Percentiles rank a stretch among this genome's conserved stretches.
These are phyloP conservation scores for Andrena marginata DNA, from an alignment of 2,888 invertebrate genomes.

Conservation along the genomic window DNA sequence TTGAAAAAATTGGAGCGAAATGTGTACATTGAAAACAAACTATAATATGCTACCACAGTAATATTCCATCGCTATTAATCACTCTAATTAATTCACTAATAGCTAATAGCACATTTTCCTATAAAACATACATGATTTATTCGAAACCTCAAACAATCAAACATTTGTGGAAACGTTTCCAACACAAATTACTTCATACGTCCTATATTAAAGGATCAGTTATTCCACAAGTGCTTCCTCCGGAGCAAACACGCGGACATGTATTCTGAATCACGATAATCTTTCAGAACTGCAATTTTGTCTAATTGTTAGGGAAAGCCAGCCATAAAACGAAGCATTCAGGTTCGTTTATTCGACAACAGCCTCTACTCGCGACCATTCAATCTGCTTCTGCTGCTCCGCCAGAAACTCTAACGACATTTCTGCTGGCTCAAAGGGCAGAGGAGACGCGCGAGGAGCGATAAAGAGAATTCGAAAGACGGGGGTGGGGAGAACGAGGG, in stretches of 20 bases:
- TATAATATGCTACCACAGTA: no score
- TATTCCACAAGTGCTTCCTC: background rate
- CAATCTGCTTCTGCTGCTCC: background rate
- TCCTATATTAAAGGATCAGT: background rate
- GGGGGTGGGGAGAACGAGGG: background rate
- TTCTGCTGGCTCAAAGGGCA: conserved; percentile 13
- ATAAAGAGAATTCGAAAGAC: conserved; percentile 25
- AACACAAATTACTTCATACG: background rate
- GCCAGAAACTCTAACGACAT: conserved; percentile 14
- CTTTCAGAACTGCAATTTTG: background rate
- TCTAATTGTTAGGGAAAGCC: background rate
- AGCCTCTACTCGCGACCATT: background rate
- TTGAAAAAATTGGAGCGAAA: no score
- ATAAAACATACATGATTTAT: no score
- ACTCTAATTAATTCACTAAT: no score
- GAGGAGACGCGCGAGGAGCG: conserved; percentile 10
- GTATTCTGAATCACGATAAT: background rate
- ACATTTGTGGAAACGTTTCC: no score
- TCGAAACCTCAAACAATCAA: no score
- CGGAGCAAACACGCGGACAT: background rate
- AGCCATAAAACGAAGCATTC: background rate
- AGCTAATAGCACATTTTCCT: no score
- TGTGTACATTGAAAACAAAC: no score
- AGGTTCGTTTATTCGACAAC: conserved; percentile 18
- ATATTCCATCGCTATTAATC: no score